Evolutionary conservation across 2,113 vertebrate genomes (phyloP).

Genomic region (Condylura cristata): DNA sequence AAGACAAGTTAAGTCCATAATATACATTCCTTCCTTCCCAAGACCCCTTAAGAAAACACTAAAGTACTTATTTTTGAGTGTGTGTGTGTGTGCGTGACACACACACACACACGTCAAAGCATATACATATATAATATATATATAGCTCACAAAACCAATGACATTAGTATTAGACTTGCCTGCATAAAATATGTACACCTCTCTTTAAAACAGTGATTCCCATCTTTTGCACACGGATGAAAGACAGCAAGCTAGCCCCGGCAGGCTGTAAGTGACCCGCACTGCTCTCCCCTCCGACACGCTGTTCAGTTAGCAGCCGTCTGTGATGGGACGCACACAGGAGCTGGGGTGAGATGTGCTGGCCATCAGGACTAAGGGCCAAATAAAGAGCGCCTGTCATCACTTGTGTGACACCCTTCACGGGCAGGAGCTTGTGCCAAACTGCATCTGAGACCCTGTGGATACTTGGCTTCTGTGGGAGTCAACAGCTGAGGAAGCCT

Average conservation of each 20-base stretch:
- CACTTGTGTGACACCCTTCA: neutral
- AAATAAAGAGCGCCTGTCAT: slow-evolving; percentile 1
- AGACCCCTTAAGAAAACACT: slow-evolving; percentile 77
- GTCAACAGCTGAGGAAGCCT: slow-evolving; percentile 44
- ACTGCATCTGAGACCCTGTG: neutral
- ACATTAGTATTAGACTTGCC: slow-evolving; percentile 66
- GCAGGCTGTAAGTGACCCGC: neutral
- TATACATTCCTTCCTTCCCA: slow-evolving; percentile 71
- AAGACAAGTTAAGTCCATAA: slow-evolving; percentile 77
- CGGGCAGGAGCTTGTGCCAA: neutral
- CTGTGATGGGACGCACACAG: neutral
- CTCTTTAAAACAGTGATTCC: slow-evolving; percentile 72
- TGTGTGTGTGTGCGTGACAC: slow-evolving; percentile 42
- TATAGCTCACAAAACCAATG: slow-evolving; percentile 68
- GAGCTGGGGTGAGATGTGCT: neutral
- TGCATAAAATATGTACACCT: slow-evolving; percentile 77
- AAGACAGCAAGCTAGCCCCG: slow-evolving; percentile 35
- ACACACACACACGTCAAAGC: slow-evolving; percentile 52
- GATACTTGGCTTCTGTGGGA: neutral
- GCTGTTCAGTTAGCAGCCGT: neutral
- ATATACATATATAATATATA: slow-evolving; percentile 71
- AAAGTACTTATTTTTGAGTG: slow-evolving; percentile 76
- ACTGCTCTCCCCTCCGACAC: neutral
- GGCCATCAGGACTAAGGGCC: neutral
- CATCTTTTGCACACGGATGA: slow-evolving; percentile 34